A percentile compares a stretch with the other conserved stretches of the same genome.
These are phyloP conservation scores for Thunnus maccoyii DNA, from an alignment of 2,113 vertebrate species.

Conservation along the genomic window DNA sequence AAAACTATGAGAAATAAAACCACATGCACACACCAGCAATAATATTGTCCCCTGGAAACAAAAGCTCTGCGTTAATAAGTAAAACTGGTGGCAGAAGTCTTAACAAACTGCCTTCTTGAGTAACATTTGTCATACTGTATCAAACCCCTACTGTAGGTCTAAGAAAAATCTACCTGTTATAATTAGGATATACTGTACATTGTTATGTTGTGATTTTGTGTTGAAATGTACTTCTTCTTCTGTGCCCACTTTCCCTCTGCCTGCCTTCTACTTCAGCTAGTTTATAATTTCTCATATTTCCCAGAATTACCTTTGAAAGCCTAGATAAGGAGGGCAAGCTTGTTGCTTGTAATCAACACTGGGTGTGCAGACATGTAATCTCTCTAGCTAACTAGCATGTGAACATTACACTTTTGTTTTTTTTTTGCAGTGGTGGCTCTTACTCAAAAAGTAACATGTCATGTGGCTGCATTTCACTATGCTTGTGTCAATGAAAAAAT, in stretches of 20 bases:
- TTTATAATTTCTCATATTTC: slow-evolving; percentile 13
- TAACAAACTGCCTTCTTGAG: too few relatives aligned
- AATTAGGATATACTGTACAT: not conserved
- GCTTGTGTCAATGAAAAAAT: not conserved
- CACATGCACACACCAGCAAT: not conserved
- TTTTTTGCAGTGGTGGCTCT: too few relatives aligned
- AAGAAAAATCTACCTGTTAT: not conserved
- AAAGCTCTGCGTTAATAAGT: slow-evolving; percentile 15
- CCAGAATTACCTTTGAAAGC: not conserved
- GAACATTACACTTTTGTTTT: not conserved
- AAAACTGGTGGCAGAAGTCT: slow-evolving; percentile 3
- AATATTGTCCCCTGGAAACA: slow-evolving; percentile 14
- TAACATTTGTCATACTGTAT: too few relatives aligned
- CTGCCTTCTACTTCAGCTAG: not conserved
- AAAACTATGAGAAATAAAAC: slow-evolving; percentile 3
- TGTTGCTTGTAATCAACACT: slow-evolving; percentile 1
- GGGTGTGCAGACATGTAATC: not conserved
- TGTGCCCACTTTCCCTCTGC: not conserved
- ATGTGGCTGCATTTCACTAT: not conserved
- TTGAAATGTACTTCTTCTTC: not conserved
- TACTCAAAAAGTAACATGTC: not conserved
- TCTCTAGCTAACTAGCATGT: not conserved
- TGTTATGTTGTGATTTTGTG: not conserved
- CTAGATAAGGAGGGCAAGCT: not conserved
- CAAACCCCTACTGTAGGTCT: too few relatives aligned